Conservation (phyloP, 2,113 vertebrate species). For the Ranitomeya variabilis region DNA sequence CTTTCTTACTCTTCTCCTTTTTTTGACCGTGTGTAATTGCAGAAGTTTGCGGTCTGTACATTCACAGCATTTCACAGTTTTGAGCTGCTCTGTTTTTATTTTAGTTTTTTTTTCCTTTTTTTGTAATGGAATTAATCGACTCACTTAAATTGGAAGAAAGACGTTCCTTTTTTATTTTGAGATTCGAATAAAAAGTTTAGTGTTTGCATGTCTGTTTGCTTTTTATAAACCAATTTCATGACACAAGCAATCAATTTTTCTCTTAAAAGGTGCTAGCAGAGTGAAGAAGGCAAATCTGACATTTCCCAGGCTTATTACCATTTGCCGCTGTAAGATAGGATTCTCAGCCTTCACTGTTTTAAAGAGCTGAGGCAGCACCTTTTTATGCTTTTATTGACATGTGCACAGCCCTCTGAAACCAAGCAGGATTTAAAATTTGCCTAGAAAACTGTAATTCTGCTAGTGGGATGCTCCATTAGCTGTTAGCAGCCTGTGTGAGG, state of each 20-base stretch:
- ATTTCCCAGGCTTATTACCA: conserved; percentile 52
- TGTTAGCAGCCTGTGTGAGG: conserved; percentile 70
- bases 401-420: conserved; percentile 75
- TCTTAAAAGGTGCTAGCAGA: conserved; percentile 69
- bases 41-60: conserved; percentile 61
- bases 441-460: conserved; percentile 79
- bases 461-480: conserved; percentile 73
- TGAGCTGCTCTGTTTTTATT: conserved; percentile 10
- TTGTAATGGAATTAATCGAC: conserved; percentile 28
- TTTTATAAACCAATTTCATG: conserved; percentile 72
- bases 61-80: conserved; percentile 62
- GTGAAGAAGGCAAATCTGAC: conserved; percentile 66
- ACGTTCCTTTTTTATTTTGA: conserved; percentile 51
- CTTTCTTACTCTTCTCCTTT: conserved; percentile 53
- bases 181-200: conserved; percentile 70
- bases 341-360: conserved; percentile 54
- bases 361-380: conserved; percentile 73
- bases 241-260: conserved; percentile 79
- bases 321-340: conserved; percentile 42
- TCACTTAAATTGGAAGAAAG: background rate
- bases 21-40: conserved; percentile 58
- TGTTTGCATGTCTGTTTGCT: conserved; percentile 68
- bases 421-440: conserved; percentile 76
- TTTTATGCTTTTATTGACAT: conserved; percentile 76
- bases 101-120: background rate